Conservation (phyloP, 2,888 invertebrate species). For the Aromia moschata region DNA sequence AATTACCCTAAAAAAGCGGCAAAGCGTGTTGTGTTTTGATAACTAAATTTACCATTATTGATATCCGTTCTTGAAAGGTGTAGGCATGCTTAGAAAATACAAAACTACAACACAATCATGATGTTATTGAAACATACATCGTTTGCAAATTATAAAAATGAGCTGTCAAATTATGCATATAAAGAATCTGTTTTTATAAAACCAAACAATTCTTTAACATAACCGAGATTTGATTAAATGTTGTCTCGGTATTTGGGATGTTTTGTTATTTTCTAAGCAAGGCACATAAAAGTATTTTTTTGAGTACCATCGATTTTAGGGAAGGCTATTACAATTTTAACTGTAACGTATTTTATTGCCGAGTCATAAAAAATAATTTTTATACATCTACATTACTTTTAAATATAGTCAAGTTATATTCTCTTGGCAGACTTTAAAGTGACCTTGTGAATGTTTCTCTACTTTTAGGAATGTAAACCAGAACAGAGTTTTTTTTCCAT, state of each 20-base stretch:
- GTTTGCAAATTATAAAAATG: too few relatives aligned
- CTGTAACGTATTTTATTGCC: conserved; percentile 47
- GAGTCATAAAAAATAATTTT: conserved; percentile 48
- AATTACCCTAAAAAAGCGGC: conserved; percentile 43
- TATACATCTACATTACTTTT: conserved; percentile 38
- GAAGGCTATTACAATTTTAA: conserved; percentile 41
- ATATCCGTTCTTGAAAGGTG: conserved; percentile 29
- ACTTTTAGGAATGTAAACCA: conserved; percentile 39
- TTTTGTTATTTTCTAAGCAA: too few relatives aligned
- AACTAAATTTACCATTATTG: conserved; percentile 35
- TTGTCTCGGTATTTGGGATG: too few relatives aligned
- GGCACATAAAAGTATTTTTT: too few relatives aligned
- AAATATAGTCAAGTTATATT: conserved; percentile 41
- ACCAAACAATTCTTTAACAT: too few relatives aligned
- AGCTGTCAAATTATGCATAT: too few relatives aligned
- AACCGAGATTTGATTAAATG: too few relatives aligned
- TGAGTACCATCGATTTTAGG: conserved; percentile 36
- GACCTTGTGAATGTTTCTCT: conserved; percentile 51
- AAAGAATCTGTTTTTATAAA: too few relatives aligned
- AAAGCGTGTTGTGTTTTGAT: conserved; percentile 39
- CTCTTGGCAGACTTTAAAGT: conserved; percentile 52
- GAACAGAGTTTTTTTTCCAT: conserved; percentile 28
- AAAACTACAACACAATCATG: too few relatives aligned
- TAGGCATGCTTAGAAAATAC: background rate
- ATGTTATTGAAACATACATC: too few relatives aligned